phyloP scores from a whole-genome alignment of 2,888 invertebrate species.

The Urechis unicinctus region DNA sequence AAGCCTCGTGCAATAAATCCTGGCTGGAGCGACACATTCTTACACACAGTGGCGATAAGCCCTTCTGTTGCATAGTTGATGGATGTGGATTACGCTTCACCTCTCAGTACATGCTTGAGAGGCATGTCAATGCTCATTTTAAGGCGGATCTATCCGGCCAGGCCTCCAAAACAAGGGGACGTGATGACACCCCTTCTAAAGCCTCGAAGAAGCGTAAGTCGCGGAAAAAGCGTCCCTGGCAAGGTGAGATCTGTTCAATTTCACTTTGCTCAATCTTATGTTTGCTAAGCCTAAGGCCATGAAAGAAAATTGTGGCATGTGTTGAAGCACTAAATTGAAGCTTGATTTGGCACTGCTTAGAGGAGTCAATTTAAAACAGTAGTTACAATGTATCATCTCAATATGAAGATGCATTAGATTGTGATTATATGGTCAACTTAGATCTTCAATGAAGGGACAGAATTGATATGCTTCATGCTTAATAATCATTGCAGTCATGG shows the following conservation, averaged over 20 bases:
- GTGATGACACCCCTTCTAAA: not conserved
- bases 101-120: slow-evolving; percentile 64
- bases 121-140: slow-evolving; percentile 91
- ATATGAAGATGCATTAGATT: no score
- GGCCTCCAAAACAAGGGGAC: not conserved
- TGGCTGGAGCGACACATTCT: slow-evolving; percentile 91
- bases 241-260: not conserved
- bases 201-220: not conserved
- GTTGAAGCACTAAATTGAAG: no score
- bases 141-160: slow-evolving; percentile 47
- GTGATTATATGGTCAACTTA: no score
- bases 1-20: slow-evolving; percentile 81
- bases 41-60: slow-evolving; percentile 86
- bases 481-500: no score
- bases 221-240: not conserved
- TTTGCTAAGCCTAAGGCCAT: no score
- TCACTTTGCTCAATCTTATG: no score
- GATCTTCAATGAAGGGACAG: no score
- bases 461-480: no score
- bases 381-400: no score
- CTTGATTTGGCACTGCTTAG: no score
- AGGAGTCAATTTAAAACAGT: no score
- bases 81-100: slow-evolving; percentile 67
- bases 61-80: slow-evolving; percentile 91
- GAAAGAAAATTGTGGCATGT: no score